Percentiles rank a stretch among this genome's conserved stretches.
Conservation (phyloP, 2,113 vertebrate genomes). For the Xiphophorus couchianus region DNA sequence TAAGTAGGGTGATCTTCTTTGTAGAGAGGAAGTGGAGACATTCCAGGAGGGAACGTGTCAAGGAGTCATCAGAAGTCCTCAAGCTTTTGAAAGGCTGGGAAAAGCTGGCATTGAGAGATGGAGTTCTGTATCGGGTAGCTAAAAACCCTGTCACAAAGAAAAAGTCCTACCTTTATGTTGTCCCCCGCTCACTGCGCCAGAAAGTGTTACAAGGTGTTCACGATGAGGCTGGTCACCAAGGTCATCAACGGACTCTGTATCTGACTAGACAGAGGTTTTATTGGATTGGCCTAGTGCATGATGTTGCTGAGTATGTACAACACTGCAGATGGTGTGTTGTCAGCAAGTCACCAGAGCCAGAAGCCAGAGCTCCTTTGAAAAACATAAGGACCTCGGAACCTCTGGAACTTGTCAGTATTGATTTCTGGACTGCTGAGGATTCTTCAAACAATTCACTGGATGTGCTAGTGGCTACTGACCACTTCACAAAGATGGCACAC, state of each 20-base stretch:
- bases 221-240: background rate
- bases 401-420: no score
- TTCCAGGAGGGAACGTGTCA: background rate
- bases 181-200: background rate
- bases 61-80: background rate
- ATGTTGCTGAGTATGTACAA: background rate
- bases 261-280: constrained; percentile 1
- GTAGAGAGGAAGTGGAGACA: background rate
- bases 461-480: no score
- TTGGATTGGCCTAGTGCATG: background rate
- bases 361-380: no score
- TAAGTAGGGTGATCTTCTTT: background rate
- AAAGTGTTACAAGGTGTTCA: background rate
- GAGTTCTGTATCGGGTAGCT: background rate
- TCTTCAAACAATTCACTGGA: no score
- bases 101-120: background rate
- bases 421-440: no score
- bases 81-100: background rate
- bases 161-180: background rate
- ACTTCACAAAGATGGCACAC: no score
- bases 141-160: background rate
- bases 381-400: no score
- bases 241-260: background rate
- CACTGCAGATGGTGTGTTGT: background rate
- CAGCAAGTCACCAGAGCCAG: no score